These are phyloP conservation scores for Turnix velox DNA, from an alignment of 2,113 vertebrate species.

Conservation along the genomic window DNA sequence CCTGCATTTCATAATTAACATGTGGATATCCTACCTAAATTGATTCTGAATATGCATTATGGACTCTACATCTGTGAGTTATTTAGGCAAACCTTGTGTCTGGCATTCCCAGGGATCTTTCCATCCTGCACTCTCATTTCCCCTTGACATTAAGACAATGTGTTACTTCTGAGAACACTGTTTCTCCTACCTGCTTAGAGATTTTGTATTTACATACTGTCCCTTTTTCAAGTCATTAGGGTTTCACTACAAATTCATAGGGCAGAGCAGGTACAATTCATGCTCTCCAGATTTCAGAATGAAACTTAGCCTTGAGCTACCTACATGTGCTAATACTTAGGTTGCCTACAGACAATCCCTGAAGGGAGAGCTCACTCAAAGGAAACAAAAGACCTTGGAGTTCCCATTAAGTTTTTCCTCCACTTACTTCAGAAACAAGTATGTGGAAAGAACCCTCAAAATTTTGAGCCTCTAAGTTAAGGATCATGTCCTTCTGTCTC, in stretches of 20 bases:
- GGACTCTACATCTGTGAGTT: not conserved
- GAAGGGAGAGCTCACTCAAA: not conserved
- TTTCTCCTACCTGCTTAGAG: not conserved
- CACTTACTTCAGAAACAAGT: not conserved
- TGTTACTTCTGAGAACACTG: rapidly evolving
- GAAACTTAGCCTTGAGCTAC: not conserved
- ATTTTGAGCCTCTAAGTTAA: not conserved
- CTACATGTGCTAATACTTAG: not conserved
- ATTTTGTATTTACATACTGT: not conserved
- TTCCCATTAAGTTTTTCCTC: conserved; percentile 12
- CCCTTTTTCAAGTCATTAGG: not conserved
- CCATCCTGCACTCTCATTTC: not conserved
- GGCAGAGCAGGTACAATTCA: not conserved
- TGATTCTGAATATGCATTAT: not conserved
- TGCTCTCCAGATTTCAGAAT: not conserved
- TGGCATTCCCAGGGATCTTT: not conserved
- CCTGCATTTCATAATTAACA: not conserved
- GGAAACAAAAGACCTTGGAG: not conserved
- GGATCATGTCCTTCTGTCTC: not conserved
- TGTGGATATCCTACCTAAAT: not conserved
- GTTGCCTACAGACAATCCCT: not conserved
- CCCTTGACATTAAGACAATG: not conserved
- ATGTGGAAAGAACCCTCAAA: too few species aligned
- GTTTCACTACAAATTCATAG: not conserved
- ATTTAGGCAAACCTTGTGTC: not conserved